Percentiles rank a stretch among this genome's conserved stretches.
These are phyloP conservation scores for Moxostoma hubbsi DNA, from an alignment of 2,797 vertebrate species.

Conservation along the genomic window DNA sequence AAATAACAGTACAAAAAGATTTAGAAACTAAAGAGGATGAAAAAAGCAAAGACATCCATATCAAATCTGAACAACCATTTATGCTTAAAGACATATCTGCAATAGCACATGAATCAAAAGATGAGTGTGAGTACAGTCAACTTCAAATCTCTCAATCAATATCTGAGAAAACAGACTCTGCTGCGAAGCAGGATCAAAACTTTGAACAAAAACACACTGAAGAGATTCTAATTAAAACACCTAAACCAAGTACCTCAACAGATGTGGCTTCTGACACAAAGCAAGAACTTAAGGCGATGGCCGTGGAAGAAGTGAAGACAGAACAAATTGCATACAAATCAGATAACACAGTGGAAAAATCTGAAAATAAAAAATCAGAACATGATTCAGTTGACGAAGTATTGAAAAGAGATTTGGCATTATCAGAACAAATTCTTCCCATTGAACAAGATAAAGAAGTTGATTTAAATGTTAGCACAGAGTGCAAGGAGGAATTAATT, in stretches of 20 bases:
- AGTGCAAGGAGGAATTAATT: slow-evolving; percentile 18
- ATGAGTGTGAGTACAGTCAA: slow-evolving; percentile 11
- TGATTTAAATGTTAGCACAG: slow-evolving; percentile 34
- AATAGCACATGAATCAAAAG: slow-evolving; percentile 15
- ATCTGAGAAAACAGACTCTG: background rate
- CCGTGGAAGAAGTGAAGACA: slow-evolving; percentile 16
- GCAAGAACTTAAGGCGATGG: slow-evolving; percentile 40
- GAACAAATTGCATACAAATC: slow-evolving; percentile 9
- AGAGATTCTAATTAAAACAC: slow-evolving; percentile 61
- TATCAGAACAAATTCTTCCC: slow-evolving; percentile 21
- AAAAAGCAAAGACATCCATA: slow-evolving; percentile 64
- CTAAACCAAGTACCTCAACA: slow-evolving; percentile 23
- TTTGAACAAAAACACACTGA: slow-evolving; percentile 72
- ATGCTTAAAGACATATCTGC: slow-evolving; percentile 4
- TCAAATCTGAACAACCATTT: slow-evolving; percentile 20
- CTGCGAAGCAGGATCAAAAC: slow-evolving; percentile 27
- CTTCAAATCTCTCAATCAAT: slow-evolving; percentile 9
- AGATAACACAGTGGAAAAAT: background rate
- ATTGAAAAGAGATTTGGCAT: slow-evolving; percentile 9
- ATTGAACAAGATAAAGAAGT: slow-evolving; percentile 30
- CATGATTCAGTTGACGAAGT: slow-evolving; percentile 8
- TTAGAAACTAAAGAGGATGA: slow-evolving; percentile 59
- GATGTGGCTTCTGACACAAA: slow-evolving; percentile 48
- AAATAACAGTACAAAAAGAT: slow-evolving; percentile 45
- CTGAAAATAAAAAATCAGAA: slow-evolving; percentile 22